Base-by-base conservation (phyloP, 2,888 invertebrate species). In the Resseliella maxima region DNA sequence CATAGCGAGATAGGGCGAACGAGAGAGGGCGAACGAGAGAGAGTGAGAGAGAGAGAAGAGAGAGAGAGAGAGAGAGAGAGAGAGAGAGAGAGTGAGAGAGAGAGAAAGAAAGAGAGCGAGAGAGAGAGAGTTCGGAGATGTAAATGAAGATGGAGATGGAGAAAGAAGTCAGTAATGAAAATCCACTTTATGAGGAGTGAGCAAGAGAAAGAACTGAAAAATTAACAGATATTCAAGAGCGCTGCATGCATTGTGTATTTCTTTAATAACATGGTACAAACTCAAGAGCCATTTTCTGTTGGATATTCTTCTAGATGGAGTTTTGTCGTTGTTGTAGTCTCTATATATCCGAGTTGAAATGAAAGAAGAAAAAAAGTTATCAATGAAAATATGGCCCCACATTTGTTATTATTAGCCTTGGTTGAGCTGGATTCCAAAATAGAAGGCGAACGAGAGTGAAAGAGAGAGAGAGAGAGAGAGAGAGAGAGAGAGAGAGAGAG, bases 321-420 rank as follows among this genome's bases (percentile, higher is more conserved):
- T 31, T 72, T 31, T 27, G 72, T 27, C n/a, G 24, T 72, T 15
- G 72, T 31, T 31, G 1, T 72, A 12, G 72, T 35, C 35, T 12
- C 31, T 72, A 35, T 35, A 31, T 15, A 15, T 12, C 15, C 31
- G 31, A 50, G 12, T 18, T 2, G 41, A 41, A 41, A 41, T 8
- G 12, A 5, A 12, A 41, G 59, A 59, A 59, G 31, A 72, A 72
- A 24, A 72, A 72, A 72, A 72, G n/a, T n/a, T 72, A 72, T 72
- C 72, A 72, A 72, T 72, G 72, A 72, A 72, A 72, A 72, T 72
- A 72, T 72, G 72, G 72, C 72, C 31, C 31, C 31, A 72, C 72
- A 72, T 72, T 72, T 72, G 31, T 72, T 72, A 31, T 72, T 72
- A 72, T 72, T 72, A 72, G 72, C n/a, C n/a, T 31, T 15, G 31